phyloP scores from a whole-genome alignment of 2,797 vertebrate genomes.

The Dryobates pubescens region DNA sequence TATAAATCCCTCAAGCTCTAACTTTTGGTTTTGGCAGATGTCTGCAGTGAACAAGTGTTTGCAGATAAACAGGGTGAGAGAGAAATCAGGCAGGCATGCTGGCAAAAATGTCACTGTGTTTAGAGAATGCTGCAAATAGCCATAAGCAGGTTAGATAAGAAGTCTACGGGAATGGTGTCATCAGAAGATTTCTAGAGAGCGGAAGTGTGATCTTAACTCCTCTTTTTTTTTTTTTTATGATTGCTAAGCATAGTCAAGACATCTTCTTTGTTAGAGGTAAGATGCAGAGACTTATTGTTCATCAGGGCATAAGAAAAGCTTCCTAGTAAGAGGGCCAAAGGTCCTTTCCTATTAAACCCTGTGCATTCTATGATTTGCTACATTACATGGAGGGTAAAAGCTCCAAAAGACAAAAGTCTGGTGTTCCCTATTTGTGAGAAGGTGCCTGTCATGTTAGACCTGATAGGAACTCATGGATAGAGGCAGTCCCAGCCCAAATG shows the following conservation, averaged over 20 bases:
- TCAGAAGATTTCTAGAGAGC: background rate
- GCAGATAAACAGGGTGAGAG: conserved; percentile 2
- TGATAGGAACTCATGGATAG: background rate
- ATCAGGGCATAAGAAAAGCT: background rate
- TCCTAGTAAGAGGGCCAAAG: background rate
- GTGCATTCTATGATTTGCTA: background rate
- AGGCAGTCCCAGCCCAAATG: background rate
- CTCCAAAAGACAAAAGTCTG: background rate
- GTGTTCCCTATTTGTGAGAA: background rate
- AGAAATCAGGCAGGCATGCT: background rate
- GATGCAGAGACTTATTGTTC: background rate
- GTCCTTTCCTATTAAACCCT: background rate
- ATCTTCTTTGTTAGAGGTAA: background rate
- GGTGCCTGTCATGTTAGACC: background rate
- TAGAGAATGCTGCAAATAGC: background rate
- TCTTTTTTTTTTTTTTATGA: background rate
- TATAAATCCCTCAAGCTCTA: background rate
- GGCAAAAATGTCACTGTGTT: background rate
- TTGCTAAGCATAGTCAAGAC: background rate
- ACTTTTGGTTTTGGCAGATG: background rate
- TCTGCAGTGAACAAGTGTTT: background rate
- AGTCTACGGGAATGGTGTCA: background rate
- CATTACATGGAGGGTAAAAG: background rate
- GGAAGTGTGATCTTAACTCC: background rate
- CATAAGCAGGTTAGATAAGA: background rate